Evolutionary conservation across 1,140 invertebrate genomes (phyloP).

Genomic region (Babylonia areolata): DNA sequence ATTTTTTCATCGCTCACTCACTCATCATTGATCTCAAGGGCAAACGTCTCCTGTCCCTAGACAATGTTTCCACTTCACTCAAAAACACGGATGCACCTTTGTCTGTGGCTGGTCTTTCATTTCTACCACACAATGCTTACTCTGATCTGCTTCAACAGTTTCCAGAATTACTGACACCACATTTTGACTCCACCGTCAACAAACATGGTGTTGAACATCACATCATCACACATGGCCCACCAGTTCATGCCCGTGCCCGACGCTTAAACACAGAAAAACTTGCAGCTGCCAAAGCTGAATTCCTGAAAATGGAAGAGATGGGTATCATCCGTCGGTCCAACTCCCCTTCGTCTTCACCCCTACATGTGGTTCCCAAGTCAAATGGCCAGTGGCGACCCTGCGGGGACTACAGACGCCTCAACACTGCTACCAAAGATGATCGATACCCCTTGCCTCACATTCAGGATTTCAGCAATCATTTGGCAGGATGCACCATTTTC

Average conservation of each 20-base stretch:
- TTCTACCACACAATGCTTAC: background rate
- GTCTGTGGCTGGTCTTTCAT: background rate
- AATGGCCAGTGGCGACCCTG: conserved; percentile 71
- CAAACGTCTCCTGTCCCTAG: background rate
- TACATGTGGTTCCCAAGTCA: conserved; percentile 76
- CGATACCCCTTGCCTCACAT: background rate
- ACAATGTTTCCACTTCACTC: background rate
- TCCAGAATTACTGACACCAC: conserved; percentile 4
- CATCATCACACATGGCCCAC: conserved; percentile 1
- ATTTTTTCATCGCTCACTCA: too few relatives aligned
- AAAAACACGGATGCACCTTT: background rate
- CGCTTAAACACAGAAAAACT: conserved; percentile 23
- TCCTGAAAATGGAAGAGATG: conserved; percentile 37
- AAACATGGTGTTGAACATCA: conserved; percentile 19
- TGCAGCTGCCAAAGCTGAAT: conserved; percentile 37
- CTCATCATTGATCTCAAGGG: too few relatives aligned
- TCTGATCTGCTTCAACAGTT: background rate
- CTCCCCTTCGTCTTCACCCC: conserved; percentile 72
- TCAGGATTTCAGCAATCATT: too few relatives aligned
- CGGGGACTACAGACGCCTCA: too few relatives aligned
- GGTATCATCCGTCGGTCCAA: conserved; percentile 32
- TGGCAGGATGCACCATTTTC: too few relatives aligned
- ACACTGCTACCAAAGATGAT: conserved; percentile 53
- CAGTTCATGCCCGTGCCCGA: conserved; percentile 33
- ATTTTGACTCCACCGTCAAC: background rate